Percentiles rank a stretch among this genome's conserved stretches.
Evolutionary conservation across 2,113 vertebrate species (phyloP).

Genomic region (Stegastes partitus): DNA sequence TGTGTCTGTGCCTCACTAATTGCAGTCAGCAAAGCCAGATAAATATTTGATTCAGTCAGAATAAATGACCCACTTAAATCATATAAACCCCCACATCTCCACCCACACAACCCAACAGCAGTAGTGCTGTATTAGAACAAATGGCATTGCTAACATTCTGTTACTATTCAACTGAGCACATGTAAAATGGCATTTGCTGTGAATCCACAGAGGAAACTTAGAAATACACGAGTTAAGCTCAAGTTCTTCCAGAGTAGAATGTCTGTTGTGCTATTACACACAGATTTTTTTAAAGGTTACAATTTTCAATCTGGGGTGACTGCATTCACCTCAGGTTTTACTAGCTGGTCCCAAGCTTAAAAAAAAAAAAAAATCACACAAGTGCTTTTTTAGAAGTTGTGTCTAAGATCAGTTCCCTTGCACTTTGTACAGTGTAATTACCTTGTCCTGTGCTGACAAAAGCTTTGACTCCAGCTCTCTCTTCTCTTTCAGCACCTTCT

Average conservation of each 20-base stretch:
- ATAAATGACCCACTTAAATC: constrained; percentile 4
- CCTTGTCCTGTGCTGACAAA: constrained; percentile 90
- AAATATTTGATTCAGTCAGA: constrained; percentile 3
- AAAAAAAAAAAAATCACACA: too few species aligned
- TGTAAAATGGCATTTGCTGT: background rate
- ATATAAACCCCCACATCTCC: constrained; percentile 6
- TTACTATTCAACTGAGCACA: background rate
- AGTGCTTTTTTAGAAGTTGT: background rate
- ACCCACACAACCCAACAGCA: background rate
- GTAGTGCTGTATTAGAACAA: background rate
- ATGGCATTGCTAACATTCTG: background rate
- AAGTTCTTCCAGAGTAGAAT: too few species aligned
- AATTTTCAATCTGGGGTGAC: too few species aligned
- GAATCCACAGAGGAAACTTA: background rate
- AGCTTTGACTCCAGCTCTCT: constrained; percentile 94
- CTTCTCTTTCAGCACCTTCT: constrained; percentile 95
- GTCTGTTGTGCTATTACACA: too few species aligned
- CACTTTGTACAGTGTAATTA: constrained; percentile 48
- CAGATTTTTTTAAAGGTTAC: too few species aligned
- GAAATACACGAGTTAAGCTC: background rate
- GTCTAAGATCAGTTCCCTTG: background rate
- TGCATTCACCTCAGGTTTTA: too few species aligned
- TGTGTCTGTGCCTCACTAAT: background rate
- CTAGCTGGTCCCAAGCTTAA: too few species aligned
- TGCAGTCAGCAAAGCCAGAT: background rate